Conservation (phyloP, 2,888 invertebrate genomes). For the Aphidius colemani region DNA sequence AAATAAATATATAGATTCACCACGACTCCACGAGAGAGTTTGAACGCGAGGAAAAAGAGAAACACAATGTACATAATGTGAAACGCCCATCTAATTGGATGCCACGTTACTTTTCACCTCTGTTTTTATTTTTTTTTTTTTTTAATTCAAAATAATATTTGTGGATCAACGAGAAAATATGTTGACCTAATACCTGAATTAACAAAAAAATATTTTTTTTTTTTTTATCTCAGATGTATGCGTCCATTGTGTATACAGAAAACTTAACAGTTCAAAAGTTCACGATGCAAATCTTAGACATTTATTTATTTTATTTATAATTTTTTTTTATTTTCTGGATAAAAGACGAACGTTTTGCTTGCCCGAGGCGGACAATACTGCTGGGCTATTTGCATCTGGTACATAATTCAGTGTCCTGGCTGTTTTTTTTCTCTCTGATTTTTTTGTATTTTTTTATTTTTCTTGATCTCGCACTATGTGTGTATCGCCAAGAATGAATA, state of each 20-base stretch:
- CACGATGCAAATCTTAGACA: too few species aligned
- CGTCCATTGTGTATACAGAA: too few species aligned
- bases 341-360: constrained; percentile 14
- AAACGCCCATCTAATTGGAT: constrained; percentile 48
- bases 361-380: constrained; percentile 43
- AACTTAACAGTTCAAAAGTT: too few species aligned
- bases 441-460: too few species aligned
- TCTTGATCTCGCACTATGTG: too few species aligned
- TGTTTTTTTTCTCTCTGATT: too few species aligned
- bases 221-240: too few species aligned
- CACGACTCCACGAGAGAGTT: too few species aligned
- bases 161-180: neutral
- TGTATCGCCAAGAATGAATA: neutral
- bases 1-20: too few species aligned
- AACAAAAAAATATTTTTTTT: too few species aligned
- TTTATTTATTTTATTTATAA: neutral
- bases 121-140: constrained; percentile 8
- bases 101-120: constrained; percentile 34
- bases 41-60: too few species aligned
- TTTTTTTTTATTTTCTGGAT: neutral
- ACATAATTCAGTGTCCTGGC: constrained; percentile 38
- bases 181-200: neutral
- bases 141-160: constrained; percentile 4
- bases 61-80: constrained; percentile 19
- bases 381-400: constrained; percentile 52